These are phyloP conservation scores for Arothron firmamentum DNA, from an alignment of 2,113 vertebrate genomes.

Conservation along the genomic window DNA sequence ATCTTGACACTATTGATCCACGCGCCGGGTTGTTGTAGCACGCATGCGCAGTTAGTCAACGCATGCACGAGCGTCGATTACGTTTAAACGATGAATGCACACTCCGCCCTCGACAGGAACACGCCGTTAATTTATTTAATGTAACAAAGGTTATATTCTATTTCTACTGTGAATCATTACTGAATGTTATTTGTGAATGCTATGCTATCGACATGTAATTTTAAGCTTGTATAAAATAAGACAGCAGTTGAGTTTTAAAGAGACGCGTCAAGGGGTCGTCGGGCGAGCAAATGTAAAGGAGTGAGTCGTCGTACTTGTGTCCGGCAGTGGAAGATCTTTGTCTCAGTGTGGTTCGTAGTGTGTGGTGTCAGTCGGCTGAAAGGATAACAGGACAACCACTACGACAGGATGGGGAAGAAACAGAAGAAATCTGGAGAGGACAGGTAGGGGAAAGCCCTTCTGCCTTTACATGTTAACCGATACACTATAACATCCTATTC, in stretches of 20 bases:
- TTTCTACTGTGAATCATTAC: no score
- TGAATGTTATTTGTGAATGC: no score
- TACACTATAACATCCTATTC: background rate
- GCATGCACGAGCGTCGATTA: background rate
- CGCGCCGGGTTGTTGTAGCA: background rate
- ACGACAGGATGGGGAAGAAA: slow-evolving; percentile 73
- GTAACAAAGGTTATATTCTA: no score
- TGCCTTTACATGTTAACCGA: no score
- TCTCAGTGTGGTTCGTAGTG: slow-evolving; percentile 21
- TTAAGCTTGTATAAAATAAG: background rate
- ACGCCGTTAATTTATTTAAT: no score
- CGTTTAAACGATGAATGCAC: background rate
- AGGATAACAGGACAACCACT: slow-evolving; percentile 35
- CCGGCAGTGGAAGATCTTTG: slow-evolving; percentile 10
- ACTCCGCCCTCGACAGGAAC: slow-evolving; percentile 4
- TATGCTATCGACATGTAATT: background rate
- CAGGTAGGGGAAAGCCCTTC: slow-evolving; percentile 51
- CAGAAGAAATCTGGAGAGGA: slow-evolving; percentile 77
- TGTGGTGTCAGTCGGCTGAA: slow-evolving; percentile 32
- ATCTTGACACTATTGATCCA: background rate
- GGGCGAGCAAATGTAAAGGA: background rate
- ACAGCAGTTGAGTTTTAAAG: no score
- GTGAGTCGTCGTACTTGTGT: background rate
- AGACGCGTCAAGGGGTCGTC: background rate
- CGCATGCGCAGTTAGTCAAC: slow-evolving; percentile 58